Conservation (phyloP, 92 coral and sea anemone species). For the Siderastrea radians region DNA sequence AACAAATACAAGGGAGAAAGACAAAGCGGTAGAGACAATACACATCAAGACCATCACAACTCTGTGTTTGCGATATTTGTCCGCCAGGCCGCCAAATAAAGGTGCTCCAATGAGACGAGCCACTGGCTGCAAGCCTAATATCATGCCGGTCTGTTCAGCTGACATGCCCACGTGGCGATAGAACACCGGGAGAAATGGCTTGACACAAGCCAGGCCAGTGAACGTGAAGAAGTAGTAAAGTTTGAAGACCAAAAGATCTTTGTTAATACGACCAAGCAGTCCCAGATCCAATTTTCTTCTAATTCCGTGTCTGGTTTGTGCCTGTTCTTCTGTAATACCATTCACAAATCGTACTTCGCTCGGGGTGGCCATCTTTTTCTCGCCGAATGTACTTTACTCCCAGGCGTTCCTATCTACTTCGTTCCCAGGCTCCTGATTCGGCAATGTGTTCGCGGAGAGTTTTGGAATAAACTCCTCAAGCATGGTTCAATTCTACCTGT, state of each 20-base stretch:
- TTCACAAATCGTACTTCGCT: too few relatives aligned
- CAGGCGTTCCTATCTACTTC: too few relatives aligned
- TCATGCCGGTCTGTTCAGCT: constrained; percentile 71
- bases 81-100: constrained; percentile 70
- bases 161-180: constrained; percentile 74
- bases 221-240: constrained; percentile 73
- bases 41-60: constrained; percentile 57
- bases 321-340: too few relatives aligned
- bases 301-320: too few relatives aligned
- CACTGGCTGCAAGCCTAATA: constrained; percentile 75
- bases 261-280: constrained; percentile 28
- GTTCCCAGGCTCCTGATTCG: too few relatives aligned
- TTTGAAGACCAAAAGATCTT: constrained; percentile 62
- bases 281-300: too few relatives aligned
- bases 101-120: too few relatives aligned
- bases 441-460: too few relatives aligned
- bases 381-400: too few relatives aligned
- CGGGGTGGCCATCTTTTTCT: too few relatives aligned
- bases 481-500: too few relatives aligned
- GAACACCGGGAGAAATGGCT: constrained; percentile 75
- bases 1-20: constrained; percentile 74
- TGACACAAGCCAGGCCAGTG: constrained; percentile 63
- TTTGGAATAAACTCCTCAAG: too few relatives aligned
- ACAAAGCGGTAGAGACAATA: constrained; percentile 45
- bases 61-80: constrained; percentile 73